Base-by-base conservation (phyloP, 92 coral and sea anemone genomes). In the Parazoanthus atlanticus region DNA sequence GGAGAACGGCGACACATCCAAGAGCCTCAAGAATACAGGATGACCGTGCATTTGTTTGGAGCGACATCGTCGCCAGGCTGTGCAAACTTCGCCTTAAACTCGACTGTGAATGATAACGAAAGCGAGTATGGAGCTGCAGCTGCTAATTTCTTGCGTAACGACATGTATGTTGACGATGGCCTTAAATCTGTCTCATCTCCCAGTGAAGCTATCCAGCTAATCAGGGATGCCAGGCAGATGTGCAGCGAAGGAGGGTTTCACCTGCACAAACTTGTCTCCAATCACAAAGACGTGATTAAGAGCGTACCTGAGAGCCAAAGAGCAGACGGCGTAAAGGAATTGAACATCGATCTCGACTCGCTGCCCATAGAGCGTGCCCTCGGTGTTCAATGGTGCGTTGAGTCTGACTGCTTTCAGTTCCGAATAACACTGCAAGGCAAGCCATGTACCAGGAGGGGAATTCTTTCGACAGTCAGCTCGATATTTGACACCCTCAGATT, bases 21-120 rank as follows among this genome's bases (percentile, higher is more conserved):
- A 52, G 83, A 56, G 15, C 91, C 91, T 23, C 28, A 52, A 40
- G 90, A 64, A 29, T 79, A 76, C 23, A n/a, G 89, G 6, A 90
- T 90, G 84, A 74, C 92, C 0, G 17, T 49, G 7, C 56, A 9
- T 13, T 17, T 49, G 16, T 49, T 49, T 49, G 17, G 56, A 1
- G 56, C 56, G 1, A 49, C 56, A 0, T 49, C 56, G 0, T 49
- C 56, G 2, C 56, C 56, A 0, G 56, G 56, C 0, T 49, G 56
- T 13, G 16, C 56, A 49, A 49, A 49, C 56, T 49, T 49, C 3
- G 56, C 56, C 17, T 17, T 49, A 1, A 49, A 13, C 1, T 0
- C 17, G 1, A 13, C 56, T 13, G 56, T 17, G 2, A 3, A 49
- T 11, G 56, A 49, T 17, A 11, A 13, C 17, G 56, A 49, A 13